These are phyloP conservation scores for Cepaea hortensis DNA, from an alignment of 2,888 invertebrate species.

Conservation along the genomic window DNA sequence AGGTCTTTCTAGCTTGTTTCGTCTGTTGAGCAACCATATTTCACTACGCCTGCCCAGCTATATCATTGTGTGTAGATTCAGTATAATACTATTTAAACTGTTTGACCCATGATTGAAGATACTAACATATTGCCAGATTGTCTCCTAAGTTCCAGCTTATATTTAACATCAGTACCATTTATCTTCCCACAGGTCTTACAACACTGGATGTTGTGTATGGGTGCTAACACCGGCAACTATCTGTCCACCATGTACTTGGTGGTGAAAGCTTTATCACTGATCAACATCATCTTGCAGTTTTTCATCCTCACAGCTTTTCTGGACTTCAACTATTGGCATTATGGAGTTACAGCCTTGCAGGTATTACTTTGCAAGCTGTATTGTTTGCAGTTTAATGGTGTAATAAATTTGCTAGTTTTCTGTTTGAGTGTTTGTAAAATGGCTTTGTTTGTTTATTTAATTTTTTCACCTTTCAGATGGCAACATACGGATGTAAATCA, in stretches of 20 bases:
- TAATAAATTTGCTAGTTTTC: not conserved
- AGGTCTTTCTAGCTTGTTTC: too few species aligned
- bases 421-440: not conserved
- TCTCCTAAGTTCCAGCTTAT: too few species aligned
- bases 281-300: slow-evolving; percentile 51
- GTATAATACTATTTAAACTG: too few species aligned
- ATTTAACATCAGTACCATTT: not conserved
- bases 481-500: too few species aligned
- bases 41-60: too few species aligned
- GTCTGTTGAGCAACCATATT: too few species aligned
- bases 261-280: slow-evolving; percentile 43
- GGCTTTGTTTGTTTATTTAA: not conserved
- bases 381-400: too few species aligned
- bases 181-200: slow-evolving; percentile 33
- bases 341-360: slow-evolving; percentile 38
- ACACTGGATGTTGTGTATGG: slow-evolving; percentile 51
- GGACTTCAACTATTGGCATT: slow-evolving; percentile 51
- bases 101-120: not conserved
- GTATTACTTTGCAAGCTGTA: not conserved
- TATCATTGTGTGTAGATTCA: too few species aligned
- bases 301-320: slow-evolving; percentile 49
- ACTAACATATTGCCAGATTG: not conserved
- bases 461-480: too few species aligned
- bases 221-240: slow-evolving; percentile 51
- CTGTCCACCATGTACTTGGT: slow-evolving; percentile 52